Conservation (phyloP, 2,888 invertebrate species). For the Pogonocherus hispidulus region DNA sequence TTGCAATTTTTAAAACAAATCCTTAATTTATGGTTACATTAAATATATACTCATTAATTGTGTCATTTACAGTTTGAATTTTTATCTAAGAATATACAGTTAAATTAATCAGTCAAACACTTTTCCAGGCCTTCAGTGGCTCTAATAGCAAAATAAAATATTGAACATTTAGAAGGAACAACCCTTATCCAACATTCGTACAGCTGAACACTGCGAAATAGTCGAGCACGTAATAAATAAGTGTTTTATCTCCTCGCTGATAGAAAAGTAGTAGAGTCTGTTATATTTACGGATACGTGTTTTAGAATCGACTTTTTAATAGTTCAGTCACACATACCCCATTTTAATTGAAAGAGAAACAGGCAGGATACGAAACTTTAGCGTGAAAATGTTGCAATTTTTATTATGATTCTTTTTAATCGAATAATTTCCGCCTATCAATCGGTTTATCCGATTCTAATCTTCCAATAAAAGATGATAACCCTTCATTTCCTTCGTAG, state of each 20-base stretch:
- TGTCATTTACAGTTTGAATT: too few relatives aligned
- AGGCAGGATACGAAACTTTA: background rate
- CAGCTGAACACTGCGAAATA: slow-evolving; percentile 40
- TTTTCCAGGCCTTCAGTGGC: background rate
- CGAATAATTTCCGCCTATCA: slow-evolving; percentile 12
- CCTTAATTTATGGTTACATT: too few relatives aligned
- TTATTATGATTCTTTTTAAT: slow-evolving; percentile 6
- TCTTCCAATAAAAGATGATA: background rate
- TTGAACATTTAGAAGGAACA: slow-evolving; percentile 35
- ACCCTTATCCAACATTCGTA: slow-evolving; percentile 31
- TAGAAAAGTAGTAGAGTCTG: slow-evolving; percentile 44
- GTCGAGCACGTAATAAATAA: slow-evolving; percentile 49
- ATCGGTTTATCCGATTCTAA: background rate
- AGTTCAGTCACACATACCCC: slow-evolving; percentile 28
- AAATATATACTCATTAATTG: too few relatives aligned
- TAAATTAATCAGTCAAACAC: too few relatives aligned
- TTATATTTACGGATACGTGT: slow-evolving; percentile 46
- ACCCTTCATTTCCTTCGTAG: background rate
- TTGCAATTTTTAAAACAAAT: too few relatives aligned
- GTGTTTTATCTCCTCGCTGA: slow-evolving; percentile 47
- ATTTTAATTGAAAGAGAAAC: slow-evolving; percentile 31
- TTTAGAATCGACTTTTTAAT: slow-evolving; percentile 37
- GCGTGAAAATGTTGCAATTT: background rate
- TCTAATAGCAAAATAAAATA: slow-evolving; percentile 9
- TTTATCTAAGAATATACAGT: too few relatives aligned